Evolutionary conservation across 2,797 vertebrate species (phyloP), one percentile per base, ranked within the genome.

Genomic region (Galaxias olidus): DNA sequence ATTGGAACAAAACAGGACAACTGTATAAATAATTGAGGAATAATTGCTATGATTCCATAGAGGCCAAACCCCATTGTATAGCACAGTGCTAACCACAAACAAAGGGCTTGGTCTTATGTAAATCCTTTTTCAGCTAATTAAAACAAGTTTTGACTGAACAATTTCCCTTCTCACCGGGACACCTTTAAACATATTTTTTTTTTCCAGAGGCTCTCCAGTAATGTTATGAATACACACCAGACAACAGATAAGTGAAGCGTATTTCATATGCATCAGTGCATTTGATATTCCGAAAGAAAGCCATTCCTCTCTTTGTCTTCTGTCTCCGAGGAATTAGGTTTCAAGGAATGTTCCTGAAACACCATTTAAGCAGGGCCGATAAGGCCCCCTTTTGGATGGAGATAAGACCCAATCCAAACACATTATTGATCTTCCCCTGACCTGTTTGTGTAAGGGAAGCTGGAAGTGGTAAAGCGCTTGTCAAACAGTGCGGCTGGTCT

Each of bases 371-470:
- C 42, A 17, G 61, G 9, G 47, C 59, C 15, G 86, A 91, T 91
- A 90, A 91, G 81, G 74, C 64, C 61, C 78, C 30, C 70, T 76
- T 59, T 72, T 68, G 77, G 80, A 79, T 66, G 48, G 68, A 85
- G 88, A 91, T 90, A 89, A 88, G 82, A 79, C 86, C 75, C 75
- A 69, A 80, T 84, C 79, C 72, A 61, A 73, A 75, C 83, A 75
- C 75, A 46, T 76, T 87, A 91, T 91, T 87, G 88, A 90, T 92
- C 78, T 84, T 81, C 60, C 60, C 71, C 63, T 82, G 82, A 82
- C 81, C 86, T 77, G 88, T 82, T 81, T 88, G 82, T 83, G 78
- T 76, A 84, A 75, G 80, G 73, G 87, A 89, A 86, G 80, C 80
- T 82, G 81, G 61, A 78, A 78, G 66, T 70, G 76, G 72, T 72